phyloP scores from a whole-genome alignment of 64 coral and sea anemone genomes.

The Platygyra sinensis region DNA sequence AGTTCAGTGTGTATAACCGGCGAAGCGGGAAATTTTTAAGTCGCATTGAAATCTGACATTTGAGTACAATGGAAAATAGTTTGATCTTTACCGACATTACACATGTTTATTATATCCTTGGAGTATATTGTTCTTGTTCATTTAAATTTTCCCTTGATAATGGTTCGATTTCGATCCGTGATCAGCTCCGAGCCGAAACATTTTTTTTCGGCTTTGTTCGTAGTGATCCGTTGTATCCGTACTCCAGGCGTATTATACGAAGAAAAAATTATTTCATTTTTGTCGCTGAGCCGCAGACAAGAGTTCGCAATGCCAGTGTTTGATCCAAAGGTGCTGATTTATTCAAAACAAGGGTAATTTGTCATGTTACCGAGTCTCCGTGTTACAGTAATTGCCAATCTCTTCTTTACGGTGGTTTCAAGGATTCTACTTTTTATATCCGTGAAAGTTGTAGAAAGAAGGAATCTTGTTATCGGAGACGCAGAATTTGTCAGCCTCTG shows the following conservation, averaged over 20 bases:
- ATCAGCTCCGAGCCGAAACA: background rate
- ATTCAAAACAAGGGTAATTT: constrained; percentile 13
- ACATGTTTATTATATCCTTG: background rate
- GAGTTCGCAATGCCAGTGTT: constrained; percentile 1
- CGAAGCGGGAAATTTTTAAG: background rate
- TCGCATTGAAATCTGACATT: background rate
- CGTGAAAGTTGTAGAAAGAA: background rate
- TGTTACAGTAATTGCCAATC: background rate
- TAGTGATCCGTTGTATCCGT: background rate
- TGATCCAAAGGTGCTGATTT: background rate
- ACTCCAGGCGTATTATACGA: background rate
- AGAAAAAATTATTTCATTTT: background rate
- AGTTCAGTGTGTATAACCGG: background rate
- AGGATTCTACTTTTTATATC: background rate
- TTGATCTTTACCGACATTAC: background rate
- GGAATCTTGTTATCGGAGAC: background rate
- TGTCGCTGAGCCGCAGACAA: background rate
- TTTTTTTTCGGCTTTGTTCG: background rate
- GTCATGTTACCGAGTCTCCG: background rate
- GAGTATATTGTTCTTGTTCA: background rate
- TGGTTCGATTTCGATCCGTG: background rate
- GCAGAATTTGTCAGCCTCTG: background rate
- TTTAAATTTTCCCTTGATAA: background rate
- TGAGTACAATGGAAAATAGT: background rate
- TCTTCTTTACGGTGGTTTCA: background rate